A percentile compares a stretch with the other conserved stretches of the same genome.
Conservation (phyloP, 1,140 invertebrate genomes). For the Anastrepha ludens region DNA sequence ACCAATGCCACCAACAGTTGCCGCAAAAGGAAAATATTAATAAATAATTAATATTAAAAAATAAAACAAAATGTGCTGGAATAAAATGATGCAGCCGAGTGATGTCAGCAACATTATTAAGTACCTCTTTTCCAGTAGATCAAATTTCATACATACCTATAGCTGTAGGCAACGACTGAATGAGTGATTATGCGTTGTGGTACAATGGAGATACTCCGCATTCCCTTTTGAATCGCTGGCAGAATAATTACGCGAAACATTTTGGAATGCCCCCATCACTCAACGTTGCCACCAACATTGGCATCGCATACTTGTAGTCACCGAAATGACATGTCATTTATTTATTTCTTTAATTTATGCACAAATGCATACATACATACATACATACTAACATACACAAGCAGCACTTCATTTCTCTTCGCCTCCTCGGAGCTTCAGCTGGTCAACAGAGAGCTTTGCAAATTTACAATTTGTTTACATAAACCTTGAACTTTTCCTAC, state of each 20-base stretch:
- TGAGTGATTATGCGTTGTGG: neutral
- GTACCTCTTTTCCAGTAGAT: slow-evolving; percentile 27
- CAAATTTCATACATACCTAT: slow-evolving; percentile 4
- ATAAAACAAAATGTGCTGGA: too few relatives aligned
- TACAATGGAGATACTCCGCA: too few relatives aligned
- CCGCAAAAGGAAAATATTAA: neutral
- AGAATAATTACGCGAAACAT: neutral
- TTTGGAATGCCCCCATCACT: slow-evolving; percentile 36
- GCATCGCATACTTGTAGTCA: neutral
- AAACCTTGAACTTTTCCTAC: neutral
- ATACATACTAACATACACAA: too few relatives aligned
- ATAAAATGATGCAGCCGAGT: neutral
- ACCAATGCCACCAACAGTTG: neutral
- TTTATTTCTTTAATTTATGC: slow-evolving; percentile 7
- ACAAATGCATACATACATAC: too few relatives aligned
- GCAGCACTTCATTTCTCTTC: too few relatives aligned
- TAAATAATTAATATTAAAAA: too few relatives aligned
- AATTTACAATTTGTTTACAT: neutral
- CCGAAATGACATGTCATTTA: slow-evolving; percentile 14
- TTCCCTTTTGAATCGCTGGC: neutral
- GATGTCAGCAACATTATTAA: slow-evolving; percentile 27
- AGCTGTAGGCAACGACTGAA: neutral
- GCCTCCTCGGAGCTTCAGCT: too few relatives aligned
- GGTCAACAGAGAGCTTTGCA: too few relatives aligned
- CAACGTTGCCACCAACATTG: slow-evolving; percentile 3